Evolutionary conservation across 2,113 vertebrate species (phyloP), one percentile per base, ranked within the genome.

Genomic region (Passer domesticus): DNA sequence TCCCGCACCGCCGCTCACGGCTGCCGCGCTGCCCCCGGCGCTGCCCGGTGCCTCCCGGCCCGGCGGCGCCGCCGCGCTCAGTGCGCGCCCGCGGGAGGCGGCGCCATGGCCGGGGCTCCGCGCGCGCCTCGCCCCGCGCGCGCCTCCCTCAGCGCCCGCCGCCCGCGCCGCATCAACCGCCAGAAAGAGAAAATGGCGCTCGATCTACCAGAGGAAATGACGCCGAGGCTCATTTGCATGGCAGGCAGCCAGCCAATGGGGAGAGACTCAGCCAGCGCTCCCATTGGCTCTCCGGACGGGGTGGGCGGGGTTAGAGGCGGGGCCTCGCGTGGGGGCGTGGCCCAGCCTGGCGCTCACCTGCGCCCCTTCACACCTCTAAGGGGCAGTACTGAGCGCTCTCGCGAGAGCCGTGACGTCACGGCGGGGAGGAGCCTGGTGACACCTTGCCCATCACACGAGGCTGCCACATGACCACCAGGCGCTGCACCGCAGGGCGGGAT

Each of bases 181-280:
- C 97, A 98, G 98, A 98, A 98, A 98, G 98, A 95, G 97, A 98
- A 98, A 97, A 98, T 98, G 98, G 98, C 98, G 98, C 97, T 97
- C 89, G 97, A 95, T 94, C 95, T 95, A 94, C 56, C 96, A 88
- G 96, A 96, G 98, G 98, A 98, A 98, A 89, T 98, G 98, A 98
- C 98, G 98, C 77, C 1, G 0, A 0, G 2, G 5, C 79, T 97
- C 50, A 98, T 98, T 98, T 98, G 97, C 98, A 98, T 98, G 96
- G 47, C 85, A 62, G 31, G 31, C 28, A 58, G n/a, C 24, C 87
- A 93, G 92, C 98, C 98, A 98, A 98, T 98, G 44, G 77, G 82
- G 28, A 91, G 44, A 89, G 62, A 68, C 20, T 21, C 7, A 16
- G 15, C 3, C 84, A 9, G 23, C 5, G 56, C 31, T 64, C 88